Conservation (phyloP, 1,140 invertebrate genomes). For the Temnothorax curvispinosus region DNA sequence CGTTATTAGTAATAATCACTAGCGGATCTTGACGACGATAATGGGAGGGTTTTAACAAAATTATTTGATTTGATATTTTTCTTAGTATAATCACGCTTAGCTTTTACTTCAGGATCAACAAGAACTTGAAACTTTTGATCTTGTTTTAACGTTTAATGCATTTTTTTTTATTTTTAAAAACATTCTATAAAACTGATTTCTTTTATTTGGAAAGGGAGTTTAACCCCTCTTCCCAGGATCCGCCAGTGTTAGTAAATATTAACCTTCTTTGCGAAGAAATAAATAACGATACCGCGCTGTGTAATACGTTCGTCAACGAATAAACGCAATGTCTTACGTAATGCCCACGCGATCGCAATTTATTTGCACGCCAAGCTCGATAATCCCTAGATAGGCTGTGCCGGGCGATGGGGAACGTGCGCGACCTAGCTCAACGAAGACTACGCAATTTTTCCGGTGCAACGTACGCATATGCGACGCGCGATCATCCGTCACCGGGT, state of each 20-base stretch:
- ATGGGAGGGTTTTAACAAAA: too few species aligned
- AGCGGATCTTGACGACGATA: too few species aligned
- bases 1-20: neutral
- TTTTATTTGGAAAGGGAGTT: too few species aligned
- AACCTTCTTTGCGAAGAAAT: neutral
- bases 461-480: constrained; percentile 6
- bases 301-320: neutral
- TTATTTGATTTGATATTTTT: too few species aligned
- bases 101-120: too few species aligned
- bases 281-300: neutral
- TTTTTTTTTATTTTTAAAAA: too few species aligned
- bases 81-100: too few species aligned
- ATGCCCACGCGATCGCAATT: neutral
- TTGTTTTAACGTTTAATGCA: too few species aligned
- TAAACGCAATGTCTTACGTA: neutral
- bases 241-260: neutral
- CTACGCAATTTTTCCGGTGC: constrained; percentile 46
- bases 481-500: constrained; percentile 16
- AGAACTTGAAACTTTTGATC: too few species aligned
- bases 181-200: too few species aligned
- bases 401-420: constrained; percentile 9
- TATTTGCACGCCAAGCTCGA: neutral
- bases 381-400: neutral
- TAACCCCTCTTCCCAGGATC: too few species aligned
- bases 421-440: constrained; percentile 48